Evolutionary conservation across 2,888 invertebrate genomes (phyloP).

Genomic region (Xestia sexstrigata): DNA sequence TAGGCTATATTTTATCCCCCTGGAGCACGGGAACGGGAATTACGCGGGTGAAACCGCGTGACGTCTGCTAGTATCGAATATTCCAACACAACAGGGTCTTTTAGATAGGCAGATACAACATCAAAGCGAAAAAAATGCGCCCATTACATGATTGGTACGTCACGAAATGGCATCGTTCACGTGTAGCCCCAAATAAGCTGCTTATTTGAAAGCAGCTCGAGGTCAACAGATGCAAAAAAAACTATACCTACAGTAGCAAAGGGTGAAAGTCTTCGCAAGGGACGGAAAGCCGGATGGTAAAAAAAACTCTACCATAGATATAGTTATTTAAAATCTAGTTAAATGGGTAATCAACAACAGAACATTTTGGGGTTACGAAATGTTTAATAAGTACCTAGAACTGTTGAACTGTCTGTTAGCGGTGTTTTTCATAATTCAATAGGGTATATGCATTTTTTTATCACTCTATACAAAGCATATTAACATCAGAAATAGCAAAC

Average conservation of each 20-base stretch:
- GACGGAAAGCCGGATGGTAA: background rate
- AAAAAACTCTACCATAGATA: background rate
- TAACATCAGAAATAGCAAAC: too few relatives aligned
- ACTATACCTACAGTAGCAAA: background rate
- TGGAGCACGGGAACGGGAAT: too few relatives aligned
- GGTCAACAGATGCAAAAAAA: conserved; percentile 18
- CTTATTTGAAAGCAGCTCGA: conserved; percentile 18
- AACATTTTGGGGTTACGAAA: background rate
- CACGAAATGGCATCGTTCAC: conserved; percentile 47
- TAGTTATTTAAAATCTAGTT: background rate
- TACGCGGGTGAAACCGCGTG: too few relatives aligned
- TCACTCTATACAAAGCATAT: too few relatives aligned
- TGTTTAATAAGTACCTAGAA: too few relatives aligned
- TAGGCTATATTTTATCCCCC: too few relatives aligned
- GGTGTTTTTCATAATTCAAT: background rate
- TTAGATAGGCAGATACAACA: background rate
- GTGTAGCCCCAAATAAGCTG: conserved; percentile 29
- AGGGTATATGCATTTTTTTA: too few relatives aligned
- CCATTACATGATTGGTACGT: conserved; percentile 27
- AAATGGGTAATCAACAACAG: background rate
- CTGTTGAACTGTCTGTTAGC: too few relatives aligned
- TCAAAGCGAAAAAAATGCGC: conserved; percentile 4
- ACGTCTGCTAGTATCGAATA: too few relatives aligned
- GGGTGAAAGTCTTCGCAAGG: conserved; percentile 6
- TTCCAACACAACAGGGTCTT: background rate